Evolutionary conservation across 2,888 invertebrate species (phyloP).

Genomic region (Ecliptopera silaceata): DNA sequence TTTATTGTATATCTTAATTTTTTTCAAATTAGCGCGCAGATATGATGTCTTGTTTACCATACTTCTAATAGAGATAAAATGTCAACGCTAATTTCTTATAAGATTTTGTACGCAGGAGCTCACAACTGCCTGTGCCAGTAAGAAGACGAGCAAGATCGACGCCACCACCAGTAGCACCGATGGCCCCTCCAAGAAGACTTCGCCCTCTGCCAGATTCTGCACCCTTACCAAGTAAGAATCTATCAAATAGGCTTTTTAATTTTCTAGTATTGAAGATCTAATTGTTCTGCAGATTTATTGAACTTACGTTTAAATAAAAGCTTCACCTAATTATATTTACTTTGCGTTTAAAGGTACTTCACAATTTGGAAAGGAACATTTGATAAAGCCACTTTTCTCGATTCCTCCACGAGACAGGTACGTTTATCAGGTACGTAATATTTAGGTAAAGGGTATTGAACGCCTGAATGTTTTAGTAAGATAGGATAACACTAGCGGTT

Average conservation of each 20-base stretch:
- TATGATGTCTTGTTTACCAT: too few species aligned
- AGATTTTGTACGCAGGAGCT: constrained; percentile 56
- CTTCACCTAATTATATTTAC: background rate
- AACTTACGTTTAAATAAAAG: background rate
- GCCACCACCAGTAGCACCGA: constrained; percentile 65
- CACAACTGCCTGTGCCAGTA: constrained; percentile 70
- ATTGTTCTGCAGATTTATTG: too few species aligned
- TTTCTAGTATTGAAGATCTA: too few species aligned
- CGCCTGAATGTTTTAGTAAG: too few species aligned
- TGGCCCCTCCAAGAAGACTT: constrained; percentile 62
- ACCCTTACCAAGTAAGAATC: constrained; percentile 60
- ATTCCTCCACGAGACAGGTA: constrained; percentile 66
- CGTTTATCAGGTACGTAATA: constrained; percentile 35
- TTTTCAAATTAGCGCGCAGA: too few species aligned
- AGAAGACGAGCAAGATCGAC: constrained; percentile 71
- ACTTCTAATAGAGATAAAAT: too few species aligned
- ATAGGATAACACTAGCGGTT: too few species aligned
- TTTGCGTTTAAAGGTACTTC: constrained; percentile 51
- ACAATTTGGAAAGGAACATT: constrained; percentile 55
- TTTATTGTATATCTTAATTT: too few species aligned
- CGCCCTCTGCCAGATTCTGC: constrained; percentile 75
- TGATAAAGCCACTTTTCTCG: constrained; percentile 59
- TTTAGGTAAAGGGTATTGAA: too few species aligned
- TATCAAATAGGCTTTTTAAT: too few species aligned
- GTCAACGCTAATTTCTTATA: too few species aligned